phyloP scores from a whole-genome alignment of 2,888 invertebrate species.

The Andrena minutula region DNA sequence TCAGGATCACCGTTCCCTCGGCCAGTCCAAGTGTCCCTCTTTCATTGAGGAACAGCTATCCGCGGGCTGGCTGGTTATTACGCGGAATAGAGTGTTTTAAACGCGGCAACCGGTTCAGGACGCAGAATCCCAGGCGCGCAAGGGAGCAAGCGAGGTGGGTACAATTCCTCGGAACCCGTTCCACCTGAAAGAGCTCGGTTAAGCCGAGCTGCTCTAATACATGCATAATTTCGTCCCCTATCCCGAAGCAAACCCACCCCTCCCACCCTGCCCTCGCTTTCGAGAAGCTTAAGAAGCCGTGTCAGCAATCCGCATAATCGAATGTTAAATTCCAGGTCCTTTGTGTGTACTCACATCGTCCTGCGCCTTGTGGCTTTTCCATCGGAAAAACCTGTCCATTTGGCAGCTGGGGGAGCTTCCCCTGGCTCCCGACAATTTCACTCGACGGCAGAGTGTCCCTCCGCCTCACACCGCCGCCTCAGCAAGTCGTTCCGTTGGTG shows the following conservation, averaged over 20 bases:
- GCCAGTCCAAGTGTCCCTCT: not conserved
- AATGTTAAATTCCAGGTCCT: constrained; percentile 49
- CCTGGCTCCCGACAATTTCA: not conserved
- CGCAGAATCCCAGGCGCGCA: constrained; percentile 42
- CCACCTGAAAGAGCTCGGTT: constrained; percentile 37
- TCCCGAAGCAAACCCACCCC: constrained; percentile 23
- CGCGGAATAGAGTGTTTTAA: constrained; percentile 41
- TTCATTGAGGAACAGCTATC: constrained; percentile 39
- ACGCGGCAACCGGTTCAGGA: constrained; percentile 53
- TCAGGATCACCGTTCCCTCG: not conserved
- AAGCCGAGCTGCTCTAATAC: constrained; percentile 43
- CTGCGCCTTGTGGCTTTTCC: constrained; percentile 82
- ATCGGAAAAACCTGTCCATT: constrained; percentile 82
- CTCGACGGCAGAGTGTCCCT: not conserved
- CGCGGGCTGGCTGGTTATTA: constrained; percentile 43
- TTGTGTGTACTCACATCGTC: constrained; percentile 79
- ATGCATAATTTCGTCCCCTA: constrained; percentile 62
- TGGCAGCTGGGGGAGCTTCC: constrained; percentile 46
- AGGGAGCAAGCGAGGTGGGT: constrained; percentile 35
- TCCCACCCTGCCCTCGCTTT: constrained; percentile 29
- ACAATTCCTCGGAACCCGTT: constrained; percentile 53
- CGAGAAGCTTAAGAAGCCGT: constrained; percentile 20
- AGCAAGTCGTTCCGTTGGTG: constrained; percentile 33
- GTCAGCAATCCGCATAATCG: constrained; percentile 71
- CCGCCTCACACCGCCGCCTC: not conserved